Base-by-base conservation (phyloP, 1,140 invertebrate species). In the Trichonephila inaurata region DNA sequence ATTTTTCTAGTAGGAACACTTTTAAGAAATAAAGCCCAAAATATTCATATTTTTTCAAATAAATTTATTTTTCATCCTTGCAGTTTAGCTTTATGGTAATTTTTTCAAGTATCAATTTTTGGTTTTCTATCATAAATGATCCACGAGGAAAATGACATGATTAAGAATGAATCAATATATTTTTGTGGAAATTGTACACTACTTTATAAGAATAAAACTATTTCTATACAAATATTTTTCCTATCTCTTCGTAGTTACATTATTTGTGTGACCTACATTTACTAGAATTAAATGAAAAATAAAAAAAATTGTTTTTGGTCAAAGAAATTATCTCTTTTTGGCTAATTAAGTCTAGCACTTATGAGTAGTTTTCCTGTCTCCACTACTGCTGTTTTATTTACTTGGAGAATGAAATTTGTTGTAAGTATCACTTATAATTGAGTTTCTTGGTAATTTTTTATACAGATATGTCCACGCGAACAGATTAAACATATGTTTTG, bases 321-420 rank as follows among this genome's bases (percentile, higher is more conserved):
- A 58, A 28, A n/a, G 44, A 89, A 10, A 89, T 28, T 89, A 69
- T 72, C 62, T 72, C 51, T 89, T 69, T 72, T 69, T 89, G 58
- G n/a, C 72, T 89, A 89, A 89, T 89, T 89, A 89, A 89, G 40
- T 51, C 33, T 5, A 16, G 10, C 33, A n/a, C n/a, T 40, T 89
- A 89, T n/a, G n/a, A 89, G 72, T 89, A 89, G 87, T 89, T 89
- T 72, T n/a, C 72, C 85, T 87, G 51, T 87, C 85, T 18, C 24
- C 85, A 58, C 28, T 89, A 72, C 66, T 51, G n/a, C 44, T 72
- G 87, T 89, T 89, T 51, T 89, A 64, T 64, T 61, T n/a, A n/a
- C n/a, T n/a, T 28, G 62, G 28, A 51, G 40, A 69, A 51, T 40
- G 72, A 89, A 72, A n/a, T 19, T 72, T 89, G 2, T 87, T 69